A percentile compares a stretch with the other conserved stretches of the same genome.
Conservation (phyloP, 2,113 vertebrate species). For the Bolborhynchus lineola region DNA sequence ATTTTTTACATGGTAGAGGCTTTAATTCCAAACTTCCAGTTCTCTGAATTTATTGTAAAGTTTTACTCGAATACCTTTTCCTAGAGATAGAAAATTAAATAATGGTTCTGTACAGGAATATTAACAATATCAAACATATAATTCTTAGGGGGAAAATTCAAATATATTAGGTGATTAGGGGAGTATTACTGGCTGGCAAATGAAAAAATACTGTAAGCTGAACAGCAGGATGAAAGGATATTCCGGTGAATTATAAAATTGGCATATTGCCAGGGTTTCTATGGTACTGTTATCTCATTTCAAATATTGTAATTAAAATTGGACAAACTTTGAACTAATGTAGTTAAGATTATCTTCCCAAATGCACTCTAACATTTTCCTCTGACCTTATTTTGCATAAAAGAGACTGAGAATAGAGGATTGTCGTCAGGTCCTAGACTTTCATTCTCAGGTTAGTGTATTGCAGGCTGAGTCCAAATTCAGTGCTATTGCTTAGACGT, state of each 20-base stretch:
- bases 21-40: neutral
- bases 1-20: neutral
- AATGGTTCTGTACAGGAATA: neutral
- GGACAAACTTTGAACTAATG: conserved; percentile 5
- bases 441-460: neutral
- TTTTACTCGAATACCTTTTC: conserved; percentile 1
- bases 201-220: conserved; percentile 27
- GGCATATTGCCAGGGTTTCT: neutral
- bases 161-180: conserved; percentile 35
- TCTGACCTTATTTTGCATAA: neutral
- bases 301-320: conserved; percentile 57
- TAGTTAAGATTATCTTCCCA: neutral
- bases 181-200: conserved; percentile 38
- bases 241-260: conserved; percentile 55
- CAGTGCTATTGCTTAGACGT: neutral
- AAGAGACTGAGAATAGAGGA: neutral
- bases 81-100: conserved; percentile 52
- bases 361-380: neutral
- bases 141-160: conserved; percentile 43
- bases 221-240: conserved; percentile 44
- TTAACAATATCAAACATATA: conserved; percentile 39
- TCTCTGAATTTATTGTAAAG: neutral
- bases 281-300: conserved; percentile 39
- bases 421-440: neutral
- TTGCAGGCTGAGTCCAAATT: neutral